These are phyloP conservation scores for Brenthis daphne DNA, from an alignment of 2,888 invertebrate species.

Conservation along the genomic window DNA sequence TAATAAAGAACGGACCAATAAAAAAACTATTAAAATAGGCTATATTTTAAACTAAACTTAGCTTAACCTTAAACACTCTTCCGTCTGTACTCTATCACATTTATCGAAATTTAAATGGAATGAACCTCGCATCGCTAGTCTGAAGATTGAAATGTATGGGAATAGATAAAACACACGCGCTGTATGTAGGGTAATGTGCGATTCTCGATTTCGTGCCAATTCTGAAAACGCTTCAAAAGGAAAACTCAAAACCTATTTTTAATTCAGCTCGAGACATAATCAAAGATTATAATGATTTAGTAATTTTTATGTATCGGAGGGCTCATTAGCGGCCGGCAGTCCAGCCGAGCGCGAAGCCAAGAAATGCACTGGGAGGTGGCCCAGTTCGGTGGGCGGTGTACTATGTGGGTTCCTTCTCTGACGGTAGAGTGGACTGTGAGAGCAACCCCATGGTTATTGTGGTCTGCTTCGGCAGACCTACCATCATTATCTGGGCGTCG, in stretches of 20 bases:
- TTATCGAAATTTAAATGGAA: conserved; percentile 31
- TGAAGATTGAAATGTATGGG: conserved; percentile 37
- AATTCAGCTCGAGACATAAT: not conserved
- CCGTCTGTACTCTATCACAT: conserved; percentile 8
- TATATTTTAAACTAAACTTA: not conserved
- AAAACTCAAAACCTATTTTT: conserved; percentile 17
- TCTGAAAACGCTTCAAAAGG: conserved; percentile 28
- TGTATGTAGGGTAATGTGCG: conserved; percentile 35
- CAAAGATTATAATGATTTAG: not conserved
- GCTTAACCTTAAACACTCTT: conserved; percentile 6
- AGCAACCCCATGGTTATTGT: too few relatives aligned
- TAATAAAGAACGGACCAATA: too few relatives aligned
- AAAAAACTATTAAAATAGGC: not conserved
- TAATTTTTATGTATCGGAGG: too few relatives aligned
- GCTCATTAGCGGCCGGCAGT: too few relatives aligned
- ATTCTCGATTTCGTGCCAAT: conserved; percentile 37
- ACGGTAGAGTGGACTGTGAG: too few relatives aligned
- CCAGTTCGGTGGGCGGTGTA: too few relatives aligned
- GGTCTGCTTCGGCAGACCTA: too few relatives aligned
- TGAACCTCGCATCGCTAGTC: conserved; percentile 27
- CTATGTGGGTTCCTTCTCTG: too few relatives aligned
- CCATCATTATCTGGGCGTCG: too few relatives aligned
- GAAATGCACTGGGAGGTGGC: too few relatives aligned
- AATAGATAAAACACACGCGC: conserved; percentile 37
- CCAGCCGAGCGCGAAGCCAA: too few relatives aligned